Evolutionary conservation across 2,797 vertebrate genomes (phyloP).

Genomic region (Betta splendens): DNA sequence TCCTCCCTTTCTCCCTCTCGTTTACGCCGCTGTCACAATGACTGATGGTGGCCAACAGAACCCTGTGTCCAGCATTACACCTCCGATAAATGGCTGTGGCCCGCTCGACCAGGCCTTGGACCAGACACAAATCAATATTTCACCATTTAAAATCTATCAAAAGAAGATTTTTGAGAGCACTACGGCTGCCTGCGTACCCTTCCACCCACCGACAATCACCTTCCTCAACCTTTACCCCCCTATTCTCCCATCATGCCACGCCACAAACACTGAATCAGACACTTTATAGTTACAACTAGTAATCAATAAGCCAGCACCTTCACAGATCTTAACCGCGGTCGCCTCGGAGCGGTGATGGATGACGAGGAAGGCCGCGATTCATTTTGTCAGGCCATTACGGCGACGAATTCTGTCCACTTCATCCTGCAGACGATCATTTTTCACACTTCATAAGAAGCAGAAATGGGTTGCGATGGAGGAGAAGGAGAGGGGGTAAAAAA

Average conservation of each 20-base stretch:
- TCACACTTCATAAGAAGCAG: conserved; percentile 77
- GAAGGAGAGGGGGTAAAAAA: conserved; percentile 17
- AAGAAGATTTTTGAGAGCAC: conserved; percentile 60
- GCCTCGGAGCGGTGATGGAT: conserved; percentile 77
- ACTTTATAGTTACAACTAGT: conserved; percentile 75
- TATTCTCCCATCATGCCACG: conserved; percentile 17
- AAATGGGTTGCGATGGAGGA: conserved; percentile 59
- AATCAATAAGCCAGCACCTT: conserved; percentile 80
- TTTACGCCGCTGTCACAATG: conserved; percentile 82
- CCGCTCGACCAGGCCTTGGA: conserved; percentile 69
- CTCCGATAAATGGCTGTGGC: conserved; percentile 69
- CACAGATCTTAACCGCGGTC: conserved; percentile 75
- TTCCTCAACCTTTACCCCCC: conserved; percentile 11
- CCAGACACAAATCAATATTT: conserved; percentile 94
- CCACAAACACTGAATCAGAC: conserved; percentile 76
- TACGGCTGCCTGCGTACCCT: conserved; percentile 41
- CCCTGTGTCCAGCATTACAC: conserved; percentile 66
- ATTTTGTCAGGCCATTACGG: conserved; percentile 81
- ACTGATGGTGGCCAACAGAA: conserved; percentile 83
- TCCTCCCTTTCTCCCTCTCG: conserved; percentile 56
- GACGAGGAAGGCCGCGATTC: conserved; percentile 76
- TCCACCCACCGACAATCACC: conserved; percentile 26
- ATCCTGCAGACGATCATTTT: conserved; percentile 77
- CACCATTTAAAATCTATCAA: conserved; percentile 98
- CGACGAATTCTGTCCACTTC: conserved; percentile 75